Evolutionary conservation across 2,113 vertebrate species (phyloP).

Genomic region (Lutjanus erythropterus): DNA sequence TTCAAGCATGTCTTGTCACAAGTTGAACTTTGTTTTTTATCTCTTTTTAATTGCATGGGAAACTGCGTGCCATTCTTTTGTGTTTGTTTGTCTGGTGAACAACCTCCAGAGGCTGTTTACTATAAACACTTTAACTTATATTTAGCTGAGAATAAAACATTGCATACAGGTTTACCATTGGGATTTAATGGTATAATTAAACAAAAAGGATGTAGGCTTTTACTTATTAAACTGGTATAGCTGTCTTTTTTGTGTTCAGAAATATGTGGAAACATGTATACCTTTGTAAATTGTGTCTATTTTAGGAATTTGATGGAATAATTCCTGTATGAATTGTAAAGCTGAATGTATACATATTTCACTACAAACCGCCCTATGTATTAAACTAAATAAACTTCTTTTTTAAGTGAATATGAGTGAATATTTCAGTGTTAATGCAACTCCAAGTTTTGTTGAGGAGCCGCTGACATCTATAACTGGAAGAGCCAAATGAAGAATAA

Average conservation of each 20-base stretch:
- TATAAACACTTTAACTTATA: constrained; percentile 60
- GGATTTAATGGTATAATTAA: constrained; percentile 25
- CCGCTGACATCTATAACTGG: not conserved
- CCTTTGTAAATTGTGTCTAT: constrained; percentile 73
- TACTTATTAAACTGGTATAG: constrained; percentile 54
- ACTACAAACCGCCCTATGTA: constrained; percentile 68
- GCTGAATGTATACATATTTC: constrained; percentile 77
- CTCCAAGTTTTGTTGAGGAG: not conserved
- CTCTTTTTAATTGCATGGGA: constrained; percentile 73
- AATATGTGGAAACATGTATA: constrained; percentile 51
- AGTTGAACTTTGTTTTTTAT: constrained; percentile 9
- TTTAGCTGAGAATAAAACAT: constrained; percentile 40
- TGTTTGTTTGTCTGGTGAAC: constrained; percentile 57
- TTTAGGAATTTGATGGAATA: constrained; percentile 54
- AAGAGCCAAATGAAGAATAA: constrained; percentile 4
- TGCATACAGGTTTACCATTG: constrained; percentile 47
- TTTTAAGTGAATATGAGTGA: constrained; percentile 51
- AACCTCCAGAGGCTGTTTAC: constrained; percentile 34
- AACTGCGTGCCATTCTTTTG: constrained; percentile 70
- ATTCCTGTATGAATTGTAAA: constrained; percentile 72
- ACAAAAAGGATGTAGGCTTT: constrained; percentile 59
- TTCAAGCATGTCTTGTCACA: constrained; percentile 54
- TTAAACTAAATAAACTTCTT: constrained; percentile 74
- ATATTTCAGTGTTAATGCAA: not conserved
- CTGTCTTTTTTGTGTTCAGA: constrained; percentile 49